phyloP scores from a whole-genome alignment of 2,797 vertebrate species.

The Fratercula arctica region DNA sequence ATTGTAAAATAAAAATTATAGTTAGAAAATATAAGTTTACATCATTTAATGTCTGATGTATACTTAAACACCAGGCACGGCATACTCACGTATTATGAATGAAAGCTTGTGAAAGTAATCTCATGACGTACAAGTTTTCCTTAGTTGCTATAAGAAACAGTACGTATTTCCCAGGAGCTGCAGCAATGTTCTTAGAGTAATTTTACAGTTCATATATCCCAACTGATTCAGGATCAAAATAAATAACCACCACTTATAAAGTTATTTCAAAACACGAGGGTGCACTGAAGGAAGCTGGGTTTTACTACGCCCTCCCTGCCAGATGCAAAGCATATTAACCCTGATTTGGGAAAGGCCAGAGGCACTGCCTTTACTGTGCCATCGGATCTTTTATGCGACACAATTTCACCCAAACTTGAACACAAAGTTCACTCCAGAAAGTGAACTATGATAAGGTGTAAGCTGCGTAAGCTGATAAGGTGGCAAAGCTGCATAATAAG shows the following conservation, averaged over 20 bases:
- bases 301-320: not conserved
- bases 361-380: not conserved
- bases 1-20: not conserved
- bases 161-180: not conserved
- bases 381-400: fast-evolving
- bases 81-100: not conserved
- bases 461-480: not conserved
- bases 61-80: not conserved
- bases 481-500: not conserved
- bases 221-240: not conserved
- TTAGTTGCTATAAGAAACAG: not conserved
- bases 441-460: not conserved
- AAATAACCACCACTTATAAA: not conserved
- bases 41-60: not conserved
- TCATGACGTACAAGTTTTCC: not conserved
- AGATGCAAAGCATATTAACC: fast-evolving
- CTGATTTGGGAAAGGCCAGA: not conserved
- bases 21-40: not conserved
- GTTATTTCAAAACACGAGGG: not conserved
- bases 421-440: not conserved
- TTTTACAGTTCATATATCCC: not conserved
- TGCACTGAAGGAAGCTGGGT: fast-evolving
- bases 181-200: not conserved
- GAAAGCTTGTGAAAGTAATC: not conserved
- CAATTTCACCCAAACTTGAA: not conserved